phyloP scores from a whole-genome alignment of 2,113 vertebrate genomes.

The Calonectris borealis region DNA sequence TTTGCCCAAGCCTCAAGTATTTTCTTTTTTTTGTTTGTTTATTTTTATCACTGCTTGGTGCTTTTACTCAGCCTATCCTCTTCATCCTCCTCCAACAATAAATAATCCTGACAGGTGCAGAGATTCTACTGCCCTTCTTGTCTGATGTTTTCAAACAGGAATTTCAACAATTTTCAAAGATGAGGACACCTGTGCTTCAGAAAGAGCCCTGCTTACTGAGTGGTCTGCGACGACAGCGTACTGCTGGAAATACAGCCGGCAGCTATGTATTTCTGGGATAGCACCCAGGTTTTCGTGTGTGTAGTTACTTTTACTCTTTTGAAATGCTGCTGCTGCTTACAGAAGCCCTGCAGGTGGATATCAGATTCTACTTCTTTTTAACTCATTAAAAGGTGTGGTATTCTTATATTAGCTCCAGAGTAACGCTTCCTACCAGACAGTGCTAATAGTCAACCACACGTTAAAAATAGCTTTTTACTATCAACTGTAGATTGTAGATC shows the following conservation, averaged over 20 bases:
- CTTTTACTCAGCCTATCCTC: slow-evolving; percentile 22
- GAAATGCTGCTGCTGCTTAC: slow-evolving; percentile 54
- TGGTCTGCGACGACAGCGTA: background rate
- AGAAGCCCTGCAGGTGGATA: slow-evolving; percentile 66
- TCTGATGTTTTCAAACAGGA: slow-evolving; percentile 57
- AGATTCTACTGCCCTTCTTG: slow-evolving; percentile 25
- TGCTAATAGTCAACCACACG: background rate
- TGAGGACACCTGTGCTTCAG: slow-evolving; percentile 73
- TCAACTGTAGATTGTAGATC: background rate
- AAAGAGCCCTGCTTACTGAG: background rate
- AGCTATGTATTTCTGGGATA: slow-evolving; percentile 31
- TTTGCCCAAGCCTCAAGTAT: background rate
- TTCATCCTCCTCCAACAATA: slow-evolving; percentile 58
- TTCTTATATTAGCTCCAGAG: background rate
- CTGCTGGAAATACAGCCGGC: slow-evolving; percentile 53
- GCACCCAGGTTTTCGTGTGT: slow-evolving; percentile 52
- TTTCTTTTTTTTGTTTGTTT: slow-evolving; percentile 10
- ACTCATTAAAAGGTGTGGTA: slow-evolving; percentile 5
- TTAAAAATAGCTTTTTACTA: slow-evolving; percentile 4
- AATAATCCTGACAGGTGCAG: slow-evolving; percentile 72
- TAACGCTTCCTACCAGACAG: background rate
- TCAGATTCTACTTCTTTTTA: background rate
- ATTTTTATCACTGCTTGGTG: background rate
- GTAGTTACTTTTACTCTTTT: slow-evolving; percentile 42
- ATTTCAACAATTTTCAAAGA: slow-evolving; percentile 73